Percentiles rank a stretch among this genome's conserved stretches.
Conservation (phyloP, 2,113 vertebrate genomes). For the Vidua chalybeata region DNA sequence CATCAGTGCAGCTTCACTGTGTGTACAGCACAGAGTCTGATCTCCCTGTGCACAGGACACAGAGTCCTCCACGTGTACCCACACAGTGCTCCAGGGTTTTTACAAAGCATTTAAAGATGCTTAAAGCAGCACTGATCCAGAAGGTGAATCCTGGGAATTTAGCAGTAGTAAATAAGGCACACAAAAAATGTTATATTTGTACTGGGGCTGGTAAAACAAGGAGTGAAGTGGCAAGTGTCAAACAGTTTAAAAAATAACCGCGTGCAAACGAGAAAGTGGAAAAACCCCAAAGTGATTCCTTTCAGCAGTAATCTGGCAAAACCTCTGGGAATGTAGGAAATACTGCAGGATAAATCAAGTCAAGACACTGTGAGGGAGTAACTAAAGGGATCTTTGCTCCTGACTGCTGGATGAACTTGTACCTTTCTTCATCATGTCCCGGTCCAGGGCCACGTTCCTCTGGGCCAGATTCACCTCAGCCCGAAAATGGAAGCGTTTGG, state of each 20-base stretch:
- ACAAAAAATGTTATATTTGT: background rate
- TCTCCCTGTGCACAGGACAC: background rate
- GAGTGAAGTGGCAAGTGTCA: background rate
- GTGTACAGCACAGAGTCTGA: background rate
- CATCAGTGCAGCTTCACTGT: background rate
- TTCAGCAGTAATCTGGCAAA: background rate
- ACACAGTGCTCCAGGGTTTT: background rate
- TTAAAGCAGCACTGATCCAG: background rate
- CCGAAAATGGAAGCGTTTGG: conserved; percentile 91
- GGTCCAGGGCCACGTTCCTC: conserved; percentile 87
- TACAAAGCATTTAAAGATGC: background rate
- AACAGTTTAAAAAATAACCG: background rate
- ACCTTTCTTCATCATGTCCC: conserved; percentile 94
- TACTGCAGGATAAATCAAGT: background rate
- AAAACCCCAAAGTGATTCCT: background rate
- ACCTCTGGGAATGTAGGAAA: background rate
- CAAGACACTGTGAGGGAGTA: background rate
- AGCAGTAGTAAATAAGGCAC: background rate
- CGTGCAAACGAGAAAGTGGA: background rate
- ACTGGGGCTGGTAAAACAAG: background rate
- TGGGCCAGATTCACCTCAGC: conserved; percentile 84
- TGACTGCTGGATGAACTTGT: background rate
- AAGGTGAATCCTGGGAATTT: background rate
- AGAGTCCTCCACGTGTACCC: background rate
- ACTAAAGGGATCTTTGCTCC: background rate